Evolutionary conservation across 1,140 invertebrate genomes (phyloP), one percentile per base, ranked within the genome.

Genomic region (Oncopeltus fasciatus): DNA sequence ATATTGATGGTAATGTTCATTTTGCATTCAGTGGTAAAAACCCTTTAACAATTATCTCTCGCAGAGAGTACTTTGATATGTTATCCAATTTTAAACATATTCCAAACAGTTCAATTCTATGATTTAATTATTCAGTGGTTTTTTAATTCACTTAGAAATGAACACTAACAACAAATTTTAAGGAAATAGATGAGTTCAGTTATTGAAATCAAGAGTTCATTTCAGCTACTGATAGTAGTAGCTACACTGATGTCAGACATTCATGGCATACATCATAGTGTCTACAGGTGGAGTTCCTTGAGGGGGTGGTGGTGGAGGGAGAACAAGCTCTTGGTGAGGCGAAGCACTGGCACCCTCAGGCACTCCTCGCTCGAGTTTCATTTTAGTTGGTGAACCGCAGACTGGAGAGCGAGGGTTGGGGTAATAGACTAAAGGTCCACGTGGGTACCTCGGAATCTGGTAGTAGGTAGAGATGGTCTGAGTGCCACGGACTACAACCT

Each of bases 201-300:
- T n/a, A 24, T 53, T 24, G 49, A 38, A 38, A 38, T 8, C 5
- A 38, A 38, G 31, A 4, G 14, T 11, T 43, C 46, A 28, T n/a
- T 46, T 57, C 18, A 53, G 61, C 57, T 63, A 63, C 61, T 63
- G 61, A 59, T 63, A 63, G 59, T 58, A 63, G 61, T 63, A 63
- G 61, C 56, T 57, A 20, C 59, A 65, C 26, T 65, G 59, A 49
- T 70, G 74, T 76, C 75, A 76, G 70, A 76, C 74, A 62, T 76
- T 76, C 75, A 76, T 76, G 26, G 75, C 72, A 66, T 76, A 76
- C 63, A 74, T 76, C 12, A 76, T 73, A 14, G 73, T 72, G 46
- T 71, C 70, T 64, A 69, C 70, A 18, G 68, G 65, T 60, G 70
- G 64, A 62, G 67, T 69, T 0, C 67, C 69, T 26, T 69, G 68